A percentile compares a stretch with the other conserved stretches of the same genome.
Evolutionary conservation across 2,888 invertebrate genomes (phyloP).

Genomic region (Platynereis dumerilii): DNA sequence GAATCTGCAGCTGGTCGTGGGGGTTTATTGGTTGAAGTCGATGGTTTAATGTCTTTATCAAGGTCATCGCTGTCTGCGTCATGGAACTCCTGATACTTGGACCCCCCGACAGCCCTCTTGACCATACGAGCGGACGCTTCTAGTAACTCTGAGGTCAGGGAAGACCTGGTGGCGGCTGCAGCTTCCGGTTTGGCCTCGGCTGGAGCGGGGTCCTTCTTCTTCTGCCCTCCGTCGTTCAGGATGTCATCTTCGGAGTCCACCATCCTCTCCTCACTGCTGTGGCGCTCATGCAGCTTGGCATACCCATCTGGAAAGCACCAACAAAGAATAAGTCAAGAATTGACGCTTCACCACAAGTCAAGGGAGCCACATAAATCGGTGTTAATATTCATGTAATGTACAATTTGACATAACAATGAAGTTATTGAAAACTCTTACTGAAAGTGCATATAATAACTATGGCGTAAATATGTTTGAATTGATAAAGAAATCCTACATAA

Average conservation of each 20-base stretch:
- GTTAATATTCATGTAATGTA: too few species aligned
- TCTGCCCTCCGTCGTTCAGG: conserved; percentile 9
- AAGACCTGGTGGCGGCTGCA: neutral
- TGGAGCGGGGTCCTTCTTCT: conserved; percentile 13
- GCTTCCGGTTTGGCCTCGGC: conserved; percentile 13
- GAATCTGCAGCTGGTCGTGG: conserved; percentile 42
- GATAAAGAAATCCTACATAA: too few species aligned
- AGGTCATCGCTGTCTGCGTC: conserved; percentile 57
- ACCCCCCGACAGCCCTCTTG: conserved; percentile 67
- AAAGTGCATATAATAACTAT: too few species aligned
- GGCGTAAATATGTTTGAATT: too few species aligned
- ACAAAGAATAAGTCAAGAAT: neutral
- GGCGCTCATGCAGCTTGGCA: conserved; percentile 31
- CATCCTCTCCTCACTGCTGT: conserved; percentile 27
- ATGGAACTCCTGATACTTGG: conserved; percentile 78
- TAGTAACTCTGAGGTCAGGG: conserved; percentile 43
- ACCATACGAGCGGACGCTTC: conserved; percentile 42
- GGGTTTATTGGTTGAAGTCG: neutral
- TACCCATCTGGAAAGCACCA: conserved; percentile 31
- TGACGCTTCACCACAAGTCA: too few species aligned
- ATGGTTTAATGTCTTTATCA: conserved; percentile 36
- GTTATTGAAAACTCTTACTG: too few species aligned
- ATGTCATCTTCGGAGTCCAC: conserved; percentile 16
- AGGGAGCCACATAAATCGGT: too few species aligned
- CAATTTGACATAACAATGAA: too few species aligned